These are phyloP conservation scores for Tychaedon coryphoeus DNA, from an alignment of 2,113 vertebrate genomes.

Conservation along the genomic window DNA sequence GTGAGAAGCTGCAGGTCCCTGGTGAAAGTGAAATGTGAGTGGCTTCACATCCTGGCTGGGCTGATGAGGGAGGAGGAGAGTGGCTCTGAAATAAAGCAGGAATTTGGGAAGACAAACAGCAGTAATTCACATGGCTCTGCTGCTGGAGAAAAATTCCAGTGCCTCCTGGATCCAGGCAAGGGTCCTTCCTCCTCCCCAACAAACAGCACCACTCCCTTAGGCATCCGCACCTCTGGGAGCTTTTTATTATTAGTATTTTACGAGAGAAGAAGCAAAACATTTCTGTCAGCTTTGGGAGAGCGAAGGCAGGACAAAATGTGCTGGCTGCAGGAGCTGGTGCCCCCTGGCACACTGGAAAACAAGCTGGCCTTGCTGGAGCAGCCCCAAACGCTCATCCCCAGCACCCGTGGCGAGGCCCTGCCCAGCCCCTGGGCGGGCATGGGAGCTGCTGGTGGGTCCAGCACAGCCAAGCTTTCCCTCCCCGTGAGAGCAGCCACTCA, in stretches of 20 bases:
- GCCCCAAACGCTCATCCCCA: not conserved
- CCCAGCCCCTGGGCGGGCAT: not conserved
- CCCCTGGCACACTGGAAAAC: not conserved
- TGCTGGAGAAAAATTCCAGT: not conserved
- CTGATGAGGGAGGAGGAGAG: not conserved
- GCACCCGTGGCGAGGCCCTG: not conserved
- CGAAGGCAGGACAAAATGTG: not conserved
- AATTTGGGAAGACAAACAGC: not conserved
- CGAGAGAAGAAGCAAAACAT: not conserved
- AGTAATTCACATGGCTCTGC: not conserved
- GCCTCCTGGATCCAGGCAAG: not conserved
- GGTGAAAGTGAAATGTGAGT: not conserved
- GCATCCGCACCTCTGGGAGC: not conserved
- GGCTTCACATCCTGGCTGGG: not conserved
- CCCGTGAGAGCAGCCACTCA: accelerated
- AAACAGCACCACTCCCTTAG: not conserved
- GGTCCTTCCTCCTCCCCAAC: not conserved
- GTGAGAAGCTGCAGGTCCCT: not conserved
- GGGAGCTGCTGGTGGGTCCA: not conserved
- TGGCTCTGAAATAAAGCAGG: not conserved
- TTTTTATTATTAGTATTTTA: not conserved
- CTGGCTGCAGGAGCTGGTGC: not conserved
- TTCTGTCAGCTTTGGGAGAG: not conserved
- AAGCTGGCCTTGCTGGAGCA: not conserved
- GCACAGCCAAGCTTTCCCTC: not conserved